Evolutionary conservation across 1,140 invertebrate genomes (phyloP).

Genomic region (Mactra quadrangularis): DNA sequence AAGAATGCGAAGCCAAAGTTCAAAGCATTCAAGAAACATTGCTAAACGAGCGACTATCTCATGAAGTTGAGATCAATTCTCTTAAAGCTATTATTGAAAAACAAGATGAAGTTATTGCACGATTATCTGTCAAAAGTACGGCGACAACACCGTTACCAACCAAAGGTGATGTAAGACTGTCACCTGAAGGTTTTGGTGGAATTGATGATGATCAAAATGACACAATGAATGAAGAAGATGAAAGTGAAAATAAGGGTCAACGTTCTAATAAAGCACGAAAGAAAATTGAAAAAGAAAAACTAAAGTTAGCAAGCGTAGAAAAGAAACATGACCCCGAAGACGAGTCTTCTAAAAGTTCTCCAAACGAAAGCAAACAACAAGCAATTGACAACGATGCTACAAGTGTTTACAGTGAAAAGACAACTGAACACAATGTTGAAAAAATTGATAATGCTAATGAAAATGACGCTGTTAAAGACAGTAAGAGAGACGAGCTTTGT

Average conservation of each 20-base stretch:
- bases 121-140: slow-evolving; percentile 11
- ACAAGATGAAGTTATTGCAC: slow-evolving; percentile 27
- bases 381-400: too few relatives aligned
- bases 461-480: too few relatives aligned
- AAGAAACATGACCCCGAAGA: neutral
- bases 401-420: too few relatives aligned
- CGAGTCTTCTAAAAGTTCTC: too few relatives aligned
- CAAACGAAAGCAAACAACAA: too few relatives aligned
- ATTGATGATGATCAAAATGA: neutral
- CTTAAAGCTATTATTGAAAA: slow-evolving; percentile 47
- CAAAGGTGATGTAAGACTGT: slow-evolving; percentile 12
- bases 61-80: slow-evolving; percentile 51
- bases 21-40: slow-evolving; percentile 44
- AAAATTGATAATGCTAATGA: too few relatives aligned
- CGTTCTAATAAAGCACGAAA: neutral
- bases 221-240: slow-evolving; percentile 5
- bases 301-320: neutral
- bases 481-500: too few relatives aligned
- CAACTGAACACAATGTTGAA: too few relatives aligned
- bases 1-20: slow-evolving; percentile 13
- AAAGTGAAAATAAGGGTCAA: slow-evolving; percentile 1
- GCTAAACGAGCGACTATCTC: slow-evolving; percentile 43
- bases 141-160: slow-evolving; percentile 6
- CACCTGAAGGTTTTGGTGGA: slow-evolving; percentile 37
- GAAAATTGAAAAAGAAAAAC: neutral